Percentiles rank a stretch among this genome's conserved stretches.
Conservation (phyloP, 2,797 vertebrate genomes). For the Paramormyrops hopkinsi region DNA sequence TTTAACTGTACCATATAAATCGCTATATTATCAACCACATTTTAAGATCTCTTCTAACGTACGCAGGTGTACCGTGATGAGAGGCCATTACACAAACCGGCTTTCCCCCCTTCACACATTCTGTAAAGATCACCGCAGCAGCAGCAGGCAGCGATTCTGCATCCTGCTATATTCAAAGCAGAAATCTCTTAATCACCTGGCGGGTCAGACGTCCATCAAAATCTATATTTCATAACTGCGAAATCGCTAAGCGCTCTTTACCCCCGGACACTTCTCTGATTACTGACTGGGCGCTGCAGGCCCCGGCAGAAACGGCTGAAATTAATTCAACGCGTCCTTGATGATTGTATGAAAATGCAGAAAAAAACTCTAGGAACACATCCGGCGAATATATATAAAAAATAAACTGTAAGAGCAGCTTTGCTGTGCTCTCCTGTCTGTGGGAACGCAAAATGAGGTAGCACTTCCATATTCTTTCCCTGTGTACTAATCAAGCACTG, state of each 20-base stretch:
- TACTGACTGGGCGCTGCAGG: neutral
- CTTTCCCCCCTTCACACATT: neutral
- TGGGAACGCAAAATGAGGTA: constrained; percentile 25
- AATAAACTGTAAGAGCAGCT: constrained; percentile 18
- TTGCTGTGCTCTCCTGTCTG: constrained; percentile 20
- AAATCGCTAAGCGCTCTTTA: neutral
- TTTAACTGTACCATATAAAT: neutral
- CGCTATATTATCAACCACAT: neutral
- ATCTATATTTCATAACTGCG: constrained; percentile 13
- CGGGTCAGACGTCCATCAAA: constrained; percentile 1
- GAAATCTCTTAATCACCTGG: neutral
- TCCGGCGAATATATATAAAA: neutral
- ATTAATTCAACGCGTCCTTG: neutral
- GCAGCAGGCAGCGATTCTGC: neutral
- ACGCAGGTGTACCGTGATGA: neutral
- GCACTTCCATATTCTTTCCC: neutral
- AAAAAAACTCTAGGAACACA: neutral
- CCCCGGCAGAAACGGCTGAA: neutral
- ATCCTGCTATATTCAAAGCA: neutral
- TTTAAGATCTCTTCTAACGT: neutral
- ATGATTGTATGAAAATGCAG: neutral
- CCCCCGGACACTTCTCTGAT: neutral
- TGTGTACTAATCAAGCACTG: neutral
- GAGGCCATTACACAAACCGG: neutral
- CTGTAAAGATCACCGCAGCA: neutral